These are phyloP conservation scores for Drosophila ogumai DNA, from an alignment of 1,140 invertebrate species.

Conservation along the genomic window DNA sequence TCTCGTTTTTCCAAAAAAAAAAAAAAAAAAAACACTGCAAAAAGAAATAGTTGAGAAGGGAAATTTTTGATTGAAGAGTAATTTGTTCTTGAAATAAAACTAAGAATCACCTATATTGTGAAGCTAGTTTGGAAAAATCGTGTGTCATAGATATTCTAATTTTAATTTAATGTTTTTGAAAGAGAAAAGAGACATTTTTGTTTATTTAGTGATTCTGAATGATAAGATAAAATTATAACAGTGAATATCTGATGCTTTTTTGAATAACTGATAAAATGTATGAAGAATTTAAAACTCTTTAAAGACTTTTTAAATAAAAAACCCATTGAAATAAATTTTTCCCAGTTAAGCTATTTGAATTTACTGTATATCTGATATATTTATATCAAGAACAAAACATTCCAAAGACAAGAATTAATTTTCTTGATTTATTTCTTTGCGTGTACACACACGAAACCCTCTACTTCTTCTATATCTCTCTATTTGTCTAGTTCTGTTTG, in stretches of 20 bases:
- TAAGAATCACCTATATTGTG: neutral
- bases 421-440: constrained; percentile 2
- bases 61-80: no score
- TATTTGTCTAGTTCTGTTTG: constrained; percentile 57
- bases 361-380: no score
- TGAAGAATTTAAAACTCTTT: neutral
- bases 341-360: neutral
- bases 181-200: neutral
- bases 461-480: constrained; percentile 18
- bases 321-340: neutral
- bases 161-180: neutral
- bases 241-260: neutral
- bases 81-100: neutral
- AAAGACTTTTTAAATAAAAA: no score
- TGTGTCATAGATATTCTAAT: neutral
- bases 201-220: neutral
- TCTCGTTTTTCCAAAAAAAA: constrained; percentile 30
- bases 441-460: constrained; percentile 15
- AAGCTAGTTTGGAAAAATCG: neutral
- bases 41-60: neutral
- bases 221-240: neutral
- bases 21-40: neutral
- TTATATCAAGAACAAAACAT: neutral
- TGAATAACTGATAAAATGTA: neutral
- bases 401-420: neutral